Evolutionary conservation across 1,140 invertebrate species (phyloP).

Genomic region (Thaumatotibia leucotreta): DNA sequence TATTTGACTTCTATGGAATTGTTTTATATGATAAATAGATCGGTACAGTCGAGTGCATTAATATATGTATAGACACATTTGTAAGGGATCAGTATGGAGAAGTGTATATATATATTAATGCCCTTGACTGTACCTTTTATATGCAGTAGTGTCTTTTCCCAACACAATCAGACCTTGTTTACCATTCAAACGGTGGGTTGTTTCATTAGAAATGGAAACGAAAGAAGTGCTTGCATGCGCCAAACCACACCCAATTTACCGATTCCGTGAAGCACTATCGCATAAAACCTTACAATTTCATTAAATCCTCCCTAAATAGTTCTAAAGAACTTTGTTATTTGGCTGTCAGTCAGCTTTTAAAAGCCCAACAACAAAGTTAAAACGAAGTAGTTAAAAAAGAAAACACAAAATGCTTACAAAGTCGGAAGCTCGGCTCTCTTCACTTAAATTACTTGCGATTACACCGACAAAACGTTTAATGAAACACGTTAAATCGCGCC

Average conservation of each 20-base stretch:
- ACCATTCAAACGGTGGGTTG: not conserved
- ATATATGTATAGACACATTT: too few species aligned
- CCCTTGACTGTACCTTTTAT: too few species aligned
- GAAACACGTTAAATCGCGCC: slow-evolving; percentile 72
- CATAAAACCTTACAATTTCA: slow-evolving; percentile 64
- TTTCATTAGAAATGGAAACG: not conserved
- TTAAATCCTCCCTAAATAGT: slow-evolving; percentile 68
- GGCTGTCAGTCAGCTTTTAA: slow-evolving; percentile 74
- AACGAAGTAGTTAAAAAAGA: slow-evolving; percentile 77
- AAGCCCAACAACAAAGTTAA: slow-evolving; percentile 71
- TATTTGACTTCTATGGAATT: too few species aligned
- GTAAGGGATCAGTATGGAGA: too few species aligned
- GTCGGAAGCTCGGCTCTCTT: slow-evolving; percentile 74
- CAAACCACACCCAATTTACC: slow-evolving; percentile 42
- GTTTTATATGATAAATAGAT: too few species aligned
- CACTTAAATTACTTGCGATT: slow-evolving; percentile 76
- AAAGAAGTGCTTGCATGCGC: slow-evolving; percentile 41
- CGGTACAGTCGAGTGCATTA: too few species aligned
- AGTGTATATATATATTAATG: too few species aligned
- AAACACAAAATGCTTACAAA: slow-evolving; percentile 76
- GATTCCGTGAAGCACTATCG: slow-evolving; percentile 45
- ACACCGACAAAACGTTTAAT: slow-evolving; percentile 75
- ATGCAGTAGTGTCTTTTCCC: not conserved
- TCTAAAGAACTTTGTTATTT: slow-evolving; percentile 72
- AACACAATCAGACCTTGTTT: not conserved